Evolutionary conservation across 1,140 invertebrate genomes (phyloP).

Genomic region (Pemphigus obesinymphae): DNA sequence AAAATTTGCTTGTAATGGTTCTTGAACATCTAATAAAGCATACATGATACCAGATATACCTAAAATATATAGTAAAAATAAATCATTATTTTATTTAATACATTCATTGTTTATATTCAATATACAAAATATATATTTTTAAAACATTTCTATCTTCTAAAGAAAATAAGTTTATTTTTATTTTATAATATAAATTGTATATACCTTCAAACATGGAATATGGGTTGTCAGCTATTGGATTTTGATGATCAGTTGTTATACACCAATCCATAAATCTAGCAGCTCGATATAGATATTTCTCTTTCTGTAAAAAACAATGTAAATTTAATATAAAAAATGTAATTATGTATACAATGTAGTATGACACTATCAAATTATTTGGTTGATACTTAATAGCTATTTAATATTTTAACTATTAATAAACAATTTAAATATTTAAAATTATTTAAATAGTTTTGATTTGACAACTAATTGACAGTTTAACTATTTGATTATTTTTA

Average conservation of each 20-base stretch:
- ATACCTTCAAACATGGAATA: conserved; percentile 82
- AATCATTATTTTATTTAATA: conserved; percentile 23
- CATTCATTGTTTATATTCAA: not conserved
- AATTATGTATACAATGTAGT: no score
- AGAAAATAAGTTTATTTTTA: not conserved
- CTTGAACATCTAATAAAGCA: conserved; percentile 62
- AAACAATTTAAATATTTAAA: no score
- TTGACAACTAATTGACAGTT: no score
- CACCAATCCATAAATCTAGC: conserved; percentile 81
- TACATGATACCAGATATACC: conserved; percentile 64
- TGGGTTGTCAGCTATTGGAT: conserved; percentile 68
- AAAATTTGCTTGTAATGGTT: conserved; percentile 62
- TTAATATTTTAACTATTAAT: no score
- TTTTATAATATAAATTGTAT: conserved; percentile 12
- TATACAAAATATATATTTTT: not conserved
- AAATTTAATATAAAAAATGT: no score
- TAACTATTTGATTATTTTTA: no score
- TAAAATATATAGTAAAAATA: conserved; percentile 47
- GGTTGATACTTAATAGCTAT: no score
- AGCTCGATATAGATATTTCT: conserved; percentile 70
- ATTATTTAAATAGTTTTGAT: no score
- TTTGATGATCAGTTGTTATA: conserved; percentile 65
- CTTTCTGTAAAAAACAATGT: conserved; percentile 54
- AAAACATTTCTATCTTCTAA: not conserved
- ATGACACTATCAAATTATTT: no score